A percentile compares a stretch with the other conserved stretches of the same genome.
These are phyloP conservation scores for Arvicanthis niloticus DNA, from an alignment of 2,113 vertebrate species.

Conservation along the genomic window DNA sequence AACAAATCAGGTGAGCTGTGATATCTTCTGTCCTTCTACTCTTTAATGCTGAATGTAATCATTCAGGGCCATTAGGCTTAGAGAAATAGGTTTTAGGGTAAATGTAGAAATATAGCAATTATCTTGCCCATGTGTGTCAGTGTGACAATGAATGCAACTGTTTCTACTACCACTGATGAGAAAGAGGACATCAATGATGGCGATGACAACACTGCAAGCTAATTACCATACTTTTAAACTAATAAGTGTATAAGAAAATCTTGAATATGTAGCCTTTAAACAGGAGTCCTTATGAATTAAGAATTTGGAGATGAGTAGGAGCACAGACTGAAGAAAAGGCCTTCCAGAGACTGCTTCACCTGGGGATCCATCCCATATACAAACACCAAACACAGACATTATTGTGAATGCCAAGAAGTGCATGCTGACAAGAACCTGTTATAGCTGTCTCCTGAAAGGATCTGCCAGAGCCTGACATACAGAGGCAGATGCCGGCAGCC, in stretches of 20 bases:
- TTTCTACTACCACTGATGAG: background rate
- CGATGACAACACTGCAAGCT: background rate
- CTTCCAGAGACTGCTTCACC: too few species aligned
- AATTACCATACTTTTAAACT: background rate
- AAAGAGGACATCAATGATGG: background rate
- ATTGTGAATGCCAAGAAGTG: too few species aligned
- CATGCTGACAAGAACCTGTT: too few species aligned
- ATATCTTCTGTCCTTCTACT: background rate
- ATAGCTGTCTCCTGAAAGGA: too few species aligned
- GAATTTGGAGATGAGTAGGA: too few species aligned
- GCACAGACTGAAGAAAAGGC: too few species aligned
- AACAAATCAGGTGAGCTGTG: background rate
- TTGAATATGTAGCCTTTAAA: background rate
- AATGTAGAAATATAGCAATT: background rate
- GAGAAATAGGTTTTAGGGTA: background rate
- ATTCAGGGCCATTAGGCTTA: background rate
- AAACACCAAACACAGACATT: too few species aligned
- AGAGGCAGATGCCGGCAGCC: too few species aligned
- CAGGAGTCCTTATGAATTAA: too few species aligned
- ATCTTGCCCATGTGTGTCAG: background rate
- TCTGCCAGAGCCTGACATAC: too few species aligned
- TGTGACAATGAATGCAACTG: too few species aligned
- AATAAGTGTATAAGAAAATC: background rate
- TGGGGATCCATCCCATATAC: too few species aligned
- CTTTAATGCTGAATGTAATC: background rate